Evolutionary conservation across 1,140 invertebrate genomes (phyloP).

Genomic region (Mizuhopecten yessoensis): DNA sequence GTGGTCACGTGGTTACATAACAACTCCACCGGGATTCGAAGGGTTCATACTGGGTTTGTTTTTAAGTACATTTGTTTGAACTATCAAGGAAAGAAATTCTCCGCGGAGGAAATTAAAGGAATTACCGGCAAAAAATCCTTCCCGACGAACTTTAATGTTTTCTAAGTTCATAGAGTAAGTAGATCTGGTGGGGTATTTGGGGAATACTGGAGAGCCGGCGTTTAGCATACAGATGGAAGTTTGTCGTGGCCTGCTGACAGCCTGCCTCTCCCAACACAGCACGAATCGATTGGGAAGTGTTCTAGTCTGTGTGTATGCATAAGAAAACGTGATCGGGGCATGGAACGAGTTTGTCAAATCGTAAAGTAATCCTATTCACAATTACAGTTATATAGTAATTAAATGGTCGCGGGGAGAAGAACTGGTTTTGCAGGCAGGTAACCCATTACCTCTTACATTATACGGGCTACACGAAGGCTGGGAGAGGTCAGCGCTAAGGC

Average conservation of each 20-base stretch:
- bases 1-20: too few species aligned
- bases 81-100: not conserved
- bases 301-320: conserved; percentile 19
- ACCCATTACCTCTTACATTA: not conserved
- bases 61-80: not conserved
- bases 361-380: not conserved
- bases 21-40: not conserved
- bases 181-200: not conserved
- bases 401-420: not conserved
- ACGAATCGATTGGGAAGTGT: not conserved
- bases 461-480: not conserved
- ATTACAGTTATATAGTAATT: conserved; percentile 20
- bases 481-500: not conserved
- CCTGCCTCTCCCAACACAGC: not conserved
- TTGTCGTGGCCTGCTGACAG: not conserved
- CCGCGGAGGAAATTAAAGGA: not conserved
- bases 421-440: not conserved
- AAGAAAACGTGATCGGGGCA: conserved; percentile 16
- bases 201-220: not conserved
- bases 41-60: not conserved
- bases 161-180: not conserved
- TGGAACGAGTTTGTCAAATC: conserved; percentile 38
- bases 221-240: conserved; percentile 38
- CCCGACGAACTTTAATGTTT: not conserved
- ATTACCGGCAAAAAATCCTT: not conserved